Conservation (phyloP, 1,140 invertebrate genomes). For the Batillaria attramentaria region DNA sequence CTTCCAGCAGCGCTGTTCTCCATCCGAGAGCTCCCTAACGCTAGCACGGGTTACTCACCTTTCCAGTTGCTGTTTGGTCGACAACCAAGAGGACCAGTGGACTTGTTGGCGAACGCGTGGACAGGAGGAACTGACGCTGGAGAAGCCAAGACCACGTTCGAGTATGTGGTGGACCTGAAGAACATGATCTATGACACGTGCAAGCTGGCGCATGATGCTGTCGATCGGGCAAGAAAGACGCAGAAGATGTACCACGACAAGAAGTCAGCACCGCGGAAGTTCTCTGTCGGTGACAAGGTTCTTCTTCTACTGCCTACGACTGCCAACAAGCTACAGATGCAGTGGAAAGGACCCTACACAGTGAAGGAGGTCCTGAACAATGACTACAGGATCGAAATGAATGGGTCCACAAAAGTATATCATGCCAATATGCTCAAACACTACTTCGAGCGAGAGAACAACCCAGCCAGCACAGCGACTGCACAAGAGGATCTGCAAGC, state of each 20-base stretch:
- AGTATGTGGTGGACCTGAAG: conserved; percentile 30
- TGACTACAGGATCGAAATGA: conserved; percentile 29
- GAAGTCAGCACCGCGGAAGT: background rate
- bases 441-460: background rate
- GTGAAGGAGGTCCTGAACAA: background rate
- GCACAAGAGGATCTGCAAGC: too few relatives aligned
- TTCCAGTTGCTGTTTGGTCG: conserved; percentile 61
- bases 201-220: conserved; percentile 22
- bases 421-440: conserved; percentile 41
- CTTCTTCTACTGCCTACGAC: conserved; percentile 18
- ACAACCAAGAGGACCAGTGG: conserved; percentile 49
- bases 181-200: conserved; percentile 24
- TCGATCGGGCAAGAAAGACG: background rate
- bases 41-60: conserved; percentile 50
- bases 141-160: conserved; percentile 37
- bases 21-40: conserved; percentile 14
- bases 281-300: conserved; percentile 26
- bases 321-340: conserved; percentile 34
- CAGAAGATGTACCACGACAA: conserved; percentile 13
- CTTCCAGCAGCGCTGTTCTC: background rate
- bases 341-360: conserved; percentile 23
- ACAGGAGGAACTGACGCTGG: conserved; percentile 35
- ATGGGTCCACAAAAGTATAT: conserved; percentile 29
- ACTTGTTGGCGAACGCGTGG: conserved; percentile 54
- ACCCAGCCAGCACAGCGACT: too few relatives aligned